Evolutionary conservation across 2,113 vertebrate species (phyloP).

Genomic region (Microcebus jonahi): DNA sequence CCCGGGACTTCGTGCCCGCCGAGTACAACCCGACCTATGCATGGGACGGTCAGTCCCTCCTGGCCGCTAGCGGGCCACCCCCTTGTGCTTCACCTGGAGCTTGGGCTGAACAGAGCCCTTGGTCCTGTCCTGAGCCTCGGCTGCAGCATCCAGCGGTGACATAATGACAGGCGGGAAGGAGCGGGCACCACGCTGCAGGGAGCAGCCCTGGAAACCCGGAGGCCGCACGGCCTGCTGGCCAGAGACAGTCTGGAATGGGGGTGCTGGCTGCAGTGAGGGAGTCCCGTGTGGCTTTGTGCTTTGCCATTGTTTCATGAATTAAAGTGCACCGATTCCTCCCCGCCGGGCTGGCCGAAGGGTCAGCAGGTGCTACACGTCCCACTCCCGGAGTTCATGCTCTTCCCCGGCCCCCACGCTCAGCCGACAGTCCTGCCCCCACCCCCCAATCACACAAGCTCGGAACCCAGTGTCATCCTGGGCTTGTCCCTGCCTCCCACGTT

Average conservation of each 20-base stretch:
- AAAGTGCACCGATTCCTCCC: background rate
- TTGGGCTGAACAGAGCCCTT: background rate
- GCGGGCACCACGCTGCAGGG: accelerated
- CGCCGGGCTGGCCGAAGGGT: background rate
- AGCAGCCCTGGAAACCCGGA: accelerated
- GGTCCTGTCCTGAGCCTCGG: background rate
- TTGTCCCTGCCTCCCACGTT: background rate
- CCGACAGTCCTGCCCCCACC: background rate
- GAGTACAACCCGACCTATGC: accelerated
- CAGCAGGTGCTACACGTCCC: background rate
- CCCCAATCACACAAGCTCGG: background rate
- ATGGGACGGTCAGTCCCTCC: accelerated
- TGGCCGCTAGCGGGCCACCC: accelerated
- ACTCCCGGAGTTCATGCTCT: background rate
- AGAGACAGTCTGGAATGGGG: accelerated
- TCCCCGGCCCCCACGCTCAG: accelerated
- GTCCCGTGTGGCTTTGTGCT: accelerated
- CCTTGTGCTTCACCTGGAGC: accelerated
- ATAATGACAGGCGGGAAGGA: accelerated
- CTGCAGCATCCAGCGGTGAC: background rate
- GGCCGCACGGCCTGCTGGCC: accelerated
- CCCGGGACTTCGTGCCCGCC: accelerated
- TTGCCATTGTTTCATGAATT: too few relatives aligned
- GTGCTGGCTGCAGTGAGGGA: accelerated
- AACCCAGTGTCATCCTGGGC: background rate